Base-by-base conservation (phyloP, 2,888 invertebrate species). In the Drosophila algonquin region DNA sequence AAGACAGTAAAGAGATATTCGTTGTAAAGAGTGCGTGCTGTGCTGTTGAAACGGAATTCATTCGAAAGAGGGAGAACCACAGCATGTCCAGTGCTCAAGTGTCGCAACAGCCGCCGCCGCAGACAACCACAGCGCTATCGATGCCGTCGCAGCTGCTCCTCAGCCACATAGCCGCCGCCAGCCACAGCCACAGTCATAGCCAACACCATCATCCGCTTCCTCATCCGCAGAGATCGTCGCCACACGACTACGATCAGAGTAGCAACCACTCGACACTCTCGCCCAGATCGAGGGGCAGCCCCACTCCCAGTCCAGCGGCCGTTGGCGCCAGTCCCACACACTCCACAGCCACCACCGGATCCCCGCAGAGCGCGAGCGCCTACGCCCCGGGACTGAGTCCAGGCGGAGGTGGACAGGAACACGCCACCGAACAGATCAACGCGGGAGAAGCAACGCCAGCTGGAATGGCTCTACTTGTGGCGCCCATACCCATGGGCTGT, bases 61-160 rank as follows among this genome's bases (percentile, higher is more conserved):
- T 14, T 40, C 7, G 40, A 7, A 14, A n/a, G 14, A 40, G 40
- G 6, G 6, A 40, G n/a, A 40, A 40, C 6, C 40, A 7, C 80
- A 91, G 81, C 77, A 92, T 92, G 92, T 91, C 92, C 73, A 92
- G 91, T 90, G 92, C 87, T 70, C 92, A 92, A 89, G 91, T 92
- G 81, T 91, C 91, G 54, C 91, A 91, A 68, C 91, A 89, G 74
- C 90, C 80, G 76, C 70, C 89, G 68, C 90, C 90, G 75, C 91
- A 76, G 73, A 89, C 77, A 47, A 81, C 89, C 58, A 71, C 72
- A 35, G 76, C 83, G 73, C 76, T 80, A 80, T 86, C 80, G 52
- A 81, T 72, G 71, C 71, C 71, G 71, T 72, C 75, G 64, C 85
- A 91, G 55, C 90, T 92, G 76, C 80, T 92, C 3, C 74, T 82